Base-by-base conservation (phyloP, 92 coral and sea anemone genomes). In the Palythoa heliodiscus region DNA sequence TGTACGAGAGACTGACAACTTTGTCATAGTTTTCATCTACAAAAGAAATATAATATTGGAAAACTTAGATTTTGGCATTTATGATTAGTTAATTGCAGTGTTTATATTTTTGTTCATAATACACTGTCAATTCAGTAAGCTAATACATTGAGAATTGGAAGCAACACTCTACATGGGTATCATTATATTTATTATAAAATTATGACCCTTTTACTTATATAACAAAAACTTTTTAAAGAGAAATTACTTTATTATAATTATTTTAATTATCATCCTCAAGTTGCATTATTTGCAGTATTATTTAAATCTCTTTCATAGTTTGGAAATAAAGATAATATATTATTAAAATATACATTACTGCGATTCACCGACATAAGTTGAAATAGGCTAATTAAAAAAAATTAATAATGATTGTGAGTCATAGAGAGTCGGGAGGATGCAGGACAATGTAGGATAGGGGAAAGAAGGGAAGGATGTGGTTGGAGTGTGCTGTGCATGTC, bases 21-120 rank as follows among this genome's bases (percentile, higher is more conserved):
- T 70, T 70, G 47, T 70, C 19, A 70, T 35, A 17, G 73, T 70
- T 37, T 70, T 70, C 50, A 70, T 70, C 74, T 47, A 35, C 74
- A 25, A 25, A 11, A 35, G 74, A 70, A 70, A 70, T 68, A 35
- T 70, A 11, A 3, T 70, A 70, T 70, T 70, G 48, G 74, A 70
- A 70, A 70, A 25, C 25, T 25, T 70, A 24, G 73, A 38, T 35
- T 29, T 70, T 35, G n/a, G 74, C 47, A 70, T 70, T 37, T 70
- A 2, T 70, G 74, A 70, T 70, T 70, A 39, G 74, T 70, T 70
- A 17, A 70, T 70, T 70, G 74, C 74, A 70, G 50, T 70, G 48
- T 70, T 70, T 39, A 35, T 70, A n/a, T n/a, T 70, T 70, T 70
- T 70, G 48, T 70, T 29, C 74, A 35, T 70, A 70, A 70, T 35